These are phyloP conservation scores for Chinchilla lanigera DNA, from an alignment of 2,113 vertebrate genomes.

Conservation along the genomic window DNA sequence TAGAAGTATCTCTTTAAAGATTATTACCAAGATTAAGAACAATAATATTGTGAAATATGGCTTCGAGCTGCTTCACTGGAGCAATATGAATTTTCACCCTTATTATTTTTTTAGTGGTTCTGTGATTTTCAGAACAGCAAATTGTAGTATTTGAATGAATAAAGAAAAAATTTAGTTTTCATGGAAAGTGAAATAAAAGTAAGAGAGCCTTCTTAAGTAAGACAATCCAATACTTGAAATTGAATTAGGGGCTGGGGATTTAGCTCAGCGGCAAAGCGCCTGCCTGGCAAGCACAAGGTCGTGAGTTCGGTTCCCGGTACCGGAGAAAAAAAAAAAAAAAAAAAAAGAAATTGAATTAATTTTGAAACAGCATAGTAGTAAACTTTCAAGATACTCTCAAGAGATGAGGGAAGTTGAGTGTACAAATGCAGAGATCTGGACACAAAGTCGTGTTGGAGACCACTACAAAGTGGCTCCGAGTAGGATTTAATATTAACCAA, in stretches of 20 bases:
- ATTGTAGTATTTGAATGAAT: neutral
- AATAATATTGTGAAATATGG: neutral
- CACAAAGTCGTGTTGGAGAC: too few species aligned
- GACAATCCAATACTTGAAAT: neutral
- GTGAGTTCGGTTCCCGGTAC: too few species aligned
- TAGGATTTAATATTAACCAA: too few species aligned
- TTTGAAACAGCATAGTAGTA: neutral
- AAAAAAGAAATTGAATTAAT: neutral
- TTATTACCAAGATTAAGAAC: conserved; percentile 1
- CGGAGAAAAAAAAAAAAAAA: too few species aligned
- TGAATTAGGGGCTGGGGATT: too few species aligned
- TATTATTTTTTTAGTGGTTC: neutral
- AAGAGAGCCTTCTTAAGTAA: neutral
- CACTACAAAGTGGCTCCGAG: too few species aligned
- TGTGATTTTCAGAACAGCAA: neutral
- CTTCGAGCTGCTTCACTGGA: neutral
- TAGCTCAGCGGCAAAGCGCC: too few species aligned
- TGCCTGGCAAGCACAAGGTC: too few species aligned
- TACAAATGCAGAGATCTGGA: neutral
- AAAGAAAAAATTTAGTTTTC: neutral
- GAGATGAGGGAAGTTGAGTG: neutral
- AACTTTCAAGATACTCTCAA: neutral
- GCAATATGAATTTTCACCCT: neutral
- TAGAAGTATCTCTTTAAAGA: neutral
- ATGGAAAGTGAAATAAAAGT: neutral